These are phyloP conservation scores for Eubucco bourcierii DNA, from an alignment of 2,113 vertebrate genomes.

Conservation along the genomic window DNA sequence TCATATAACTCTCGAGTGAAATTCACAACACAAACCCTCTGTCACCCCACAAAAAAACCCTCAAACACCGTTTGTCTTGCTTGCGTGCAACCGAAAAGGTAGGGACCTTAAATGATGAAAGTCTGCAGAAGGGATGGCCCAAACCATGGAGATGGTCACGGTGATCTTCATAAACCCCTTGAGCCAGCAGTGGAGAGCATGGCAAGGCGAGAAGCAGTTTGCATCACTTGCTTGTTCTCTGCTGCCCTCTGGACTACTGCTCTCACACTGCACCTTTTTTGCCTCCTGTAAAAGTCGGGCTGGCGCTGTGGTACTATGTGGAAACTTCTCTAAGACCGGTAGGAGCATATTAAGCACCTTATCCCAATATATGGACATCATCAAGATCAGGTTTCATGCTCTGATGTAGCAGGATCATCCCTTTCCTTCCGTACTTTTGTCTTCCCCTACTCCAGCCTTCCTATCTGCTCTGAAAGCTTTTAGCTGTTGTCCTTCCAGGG, in stretches of 20 bases:
- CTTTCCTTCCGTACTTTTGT: not conserved
- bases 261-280: not conserved
- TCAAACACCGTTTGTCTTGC: not conserved
- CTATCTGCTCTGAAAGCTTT: slow-evolving; percentile 5
- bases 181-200: not conserved
- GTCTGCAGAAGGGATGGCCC: not conserved
- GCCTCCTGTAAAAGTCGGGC: not conserved
- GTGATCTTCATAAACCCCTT: not conserved
- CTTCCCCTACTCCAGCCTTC: not conserved
- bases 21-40: not conserved
- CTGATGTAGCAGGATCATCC: not conserved
- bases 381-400: not conserved
- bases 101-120: not conserved
- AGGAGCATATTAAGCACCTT: too few relatives aligned
- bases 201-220: accelerated
- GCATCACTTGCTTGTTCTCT: not conserved
- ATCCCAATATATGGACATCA: not conserved
- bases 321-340: not conserved
- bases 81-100: not conserved
- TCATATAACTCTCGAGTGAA: not conserved
- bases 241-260: slow-evolving; percentile 16
- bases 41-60: accelerated
- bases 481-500: slow-evolving; percentile 2
- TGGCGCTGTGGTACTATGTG: not conserved
- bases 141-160: accelerated